A percentile compares a stretch with the other conserved stretches of the same genome.
These are phyloP conservation scores for Rhynchomys soricoides DNA, from an alignment of 2,113 vertebrate species.

Conservation along the genomic window DNA sequence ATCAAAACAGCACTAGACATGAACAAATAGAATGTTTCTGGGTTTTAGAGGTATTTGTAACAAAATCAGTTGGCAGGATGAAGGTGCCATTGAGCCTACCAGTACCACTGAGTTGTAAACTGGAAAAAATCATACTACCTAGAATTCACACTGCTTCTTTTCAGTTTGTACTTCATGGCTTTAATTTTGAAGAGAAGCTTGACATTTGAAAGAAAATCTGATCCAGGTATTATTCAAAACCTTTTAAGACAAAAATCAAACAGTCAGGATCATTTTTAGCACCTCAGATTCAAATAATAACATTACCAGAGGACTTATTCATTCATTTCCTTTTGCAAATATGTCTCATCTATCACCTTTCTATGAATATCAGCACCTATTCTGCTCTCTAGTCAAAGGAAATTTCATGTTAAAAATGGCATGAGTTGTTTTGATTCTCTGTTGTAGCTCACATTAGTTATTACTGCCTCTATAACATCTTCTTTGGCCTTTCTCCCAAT, in stretches of 20 bases:
- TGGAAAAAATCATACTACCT: not conserved
- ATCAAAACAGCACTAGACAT: not conserved
- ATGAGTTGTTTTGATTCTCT: not conserved
- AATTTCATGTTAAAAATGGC: not conserved
- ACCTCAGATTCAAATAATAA: not conserved
- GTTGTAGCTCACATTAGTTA: not conserved
- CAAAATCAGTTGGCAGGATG: not conserved
- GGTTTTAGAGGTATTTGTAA: not conserved
- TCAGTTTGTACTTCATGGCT: not conserved
- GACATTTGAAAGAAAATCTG: not conserved
- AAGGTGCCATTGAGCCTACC: not conserved
- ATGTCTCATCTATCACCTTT: not conserved
- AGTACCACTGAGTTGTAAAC: not conserved
- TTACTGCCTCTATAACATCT: not conserved
- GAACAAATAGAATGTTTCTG: not conserved
- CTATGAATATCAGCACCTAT: not conserved
- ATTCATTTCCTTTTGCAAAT: not conserved
- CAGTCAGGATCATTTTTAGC: not conserved
- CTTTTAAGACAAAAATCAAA: conserved; percentile 12
- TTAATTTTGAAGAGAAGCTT: not conserved
- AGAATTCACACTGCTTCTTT: not conserved
- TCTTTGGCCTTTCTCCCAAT: not conserved
- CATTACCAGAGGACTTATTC: not conserved
- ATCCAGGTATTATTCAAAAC: not conserved
- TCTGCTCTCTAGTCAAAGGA: not conserved